Percentiles rank a stretch among this genome's conserved stretches.
phyloP scores from a whole-genome alignment of 2,888 invertebrate species.

The Limenitis camilla region DNA sequence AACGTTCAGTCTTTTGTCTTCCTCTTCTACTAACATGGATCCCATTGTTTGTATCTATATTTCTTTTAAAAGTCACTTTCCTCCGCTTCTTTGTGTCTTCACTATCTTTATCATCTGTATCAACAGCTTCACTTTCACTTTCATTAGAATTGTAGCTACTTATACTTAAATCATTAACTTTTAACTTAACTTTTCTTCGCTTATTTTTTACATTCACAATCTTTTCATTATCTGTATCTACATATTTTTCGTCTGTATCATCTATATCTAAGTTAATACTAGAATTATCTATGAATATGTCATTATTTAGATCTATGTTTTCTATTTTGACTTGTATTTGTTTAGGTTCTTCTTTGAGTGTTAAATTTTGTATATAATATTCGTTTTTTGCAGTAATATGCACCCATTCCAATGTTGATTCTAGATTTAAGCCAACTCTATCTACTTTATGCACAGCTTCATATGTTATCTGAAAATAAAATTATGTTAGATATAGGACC shows the following conservation, averaged over 20 bases:
- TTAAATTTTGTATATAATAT: constrained; percentile 1
- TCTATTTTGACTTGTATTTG: constrained; percentile 18
- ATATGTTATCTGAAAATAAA: constrained; percentile 35
- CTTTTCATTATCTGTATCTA: constrained; percentile 1
- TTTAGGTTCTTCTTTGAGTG: constrained; percentile 11
- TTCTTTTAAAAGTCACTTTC: too few relatives aligned
- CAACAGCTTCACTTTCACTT: too few relatives aligned
- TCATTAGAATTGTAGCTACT: too few relatives aligned
- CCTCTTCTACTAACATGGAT: too few relatives aligned
- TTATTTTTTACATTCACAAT: background rate
- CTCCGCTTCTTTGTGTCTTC: too few relatives aligned
- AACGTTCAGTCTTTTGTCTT: too few relatives aligned
- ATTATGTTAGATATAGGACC: background rate
- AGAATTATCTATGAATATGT: constrained; percentile 1
- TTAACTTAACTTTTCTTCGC: constrained; percentile 2
- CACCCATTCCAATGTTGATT: constrained; percentile 33
- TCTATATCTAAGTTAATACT: constrained; percentile 9
- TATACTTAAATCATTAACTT: too few relatives aligned
- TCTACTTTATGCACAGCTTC: constrained; percentile 47
- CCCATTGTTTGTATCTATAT: too few relatives aligned
- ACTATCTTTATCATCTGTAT: too few relatives aligned
- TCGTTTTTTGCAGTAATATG: background rate
- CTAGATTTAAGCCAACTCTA: constrained; percentile 31
- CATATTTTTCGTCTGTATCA: constrained; percentile 1
- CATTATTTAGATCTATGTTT: constrained; percentile 10